Percentiles rank a stretch among this genome's conserved stretches.
phyloP scores from a whole-genome alignment of 2,113 vertebrate genomes.

The Lepisosteus oculatus region DNA sequence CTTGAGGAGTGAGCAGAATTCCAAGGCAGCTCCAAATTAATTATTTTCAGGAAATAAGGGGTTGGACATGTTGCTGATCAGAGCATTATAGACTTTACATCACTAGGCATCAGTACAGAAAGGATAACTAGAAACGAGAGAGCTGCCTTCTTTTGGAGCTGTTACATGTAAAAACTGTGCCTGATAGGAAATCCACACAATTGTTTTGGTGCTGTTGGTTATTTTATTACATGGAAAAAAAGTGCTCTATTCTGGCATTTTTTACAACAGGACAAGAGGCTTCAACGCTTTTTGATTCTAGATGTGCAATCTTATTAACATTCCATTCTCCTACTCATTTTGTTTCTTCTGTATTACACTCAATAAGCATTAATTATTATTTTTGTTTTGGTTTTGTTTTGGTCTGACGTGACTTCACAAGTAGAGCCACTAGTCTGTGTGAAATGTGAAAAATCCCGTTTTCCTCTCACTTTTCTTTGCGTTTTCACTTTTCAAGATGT shows the following conservation, averaged over 20 bases:
- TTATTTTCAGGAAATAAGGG: constrained; percentile 61
- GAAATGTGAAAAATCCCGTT: constrained; percentile 90
- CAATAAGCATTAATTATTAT: constrained; percentile 46
- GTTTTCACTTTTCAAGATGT: constrained; percentile 66
- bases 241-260: constrained; percentile 74
- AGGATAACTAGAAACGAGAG: constrained; percentile 27
- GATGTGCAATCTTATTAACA: constrained; percentile 98
- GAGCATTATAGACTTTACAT: constrained; percentile 70
- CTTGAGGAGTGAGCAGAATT: not conserved
- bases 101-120: constrained; percentile 70
- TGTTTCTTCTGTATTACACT: constrained; percentile 66
- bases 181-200: constrained; percentile 90
- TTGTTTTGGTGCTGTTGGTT: constrained; percentile 97
- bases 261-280: constrained; percentile 74
- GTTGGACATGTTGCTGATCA: constrained; percentile 55
- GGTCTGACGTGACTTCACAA: constrained; percentile 74
- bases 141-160: constrained; percentile 73
- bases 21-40: constrained; percentile 66
- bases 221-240: constrained; percentile 75
- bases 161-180: constrained; percentile 83
- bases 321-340: constrained; percentile 85
- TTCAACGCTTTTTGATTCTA: constrained; percentile 80
- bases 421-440: constrained; percentile 91
- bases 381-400: constrained; percentile 49
- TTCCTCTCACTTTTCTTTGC: constrained; percentile 54